Evolutionary conservation across 1,140 invertebrate genomes (phyloP).

Genomic region (Hestina assimilis): DNA sequence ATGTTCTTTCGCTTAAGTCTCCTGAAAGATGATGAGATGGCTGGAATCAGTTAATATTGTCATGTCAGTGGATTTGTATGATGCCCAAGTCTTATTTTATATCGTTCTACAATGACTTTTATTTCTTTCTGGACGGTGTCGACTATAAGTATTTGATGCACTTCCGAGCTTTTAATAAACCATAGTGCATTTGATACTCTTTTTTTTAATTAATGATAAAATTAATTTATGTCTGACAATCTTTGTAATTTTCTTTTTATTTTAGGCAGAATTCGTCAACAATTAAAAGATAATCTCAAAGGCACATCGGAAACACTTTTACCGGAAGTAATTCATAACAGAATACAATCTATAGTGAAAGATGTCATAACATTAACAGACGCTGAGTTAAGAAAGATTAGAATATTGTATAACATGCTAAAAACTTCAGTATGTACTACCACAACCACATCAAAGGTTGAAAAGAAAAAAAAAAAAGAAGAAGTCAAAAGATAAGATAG

Average conservation of each 20-base stretch:
- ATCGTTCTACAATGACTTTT: no score
- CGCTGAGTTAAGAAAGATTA: conserved; percentile 51
- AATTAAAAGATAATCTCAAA: conserved; percentile 44
- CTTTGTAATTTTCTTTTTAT: neutral
- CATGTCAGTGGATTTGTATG: no score
- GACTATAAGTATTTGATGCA: no score
- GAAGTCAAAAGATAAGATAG: conserved; percentile 2
- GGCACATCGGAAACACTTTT: conserved; percentile 39
- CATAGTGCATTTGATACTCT: no score
- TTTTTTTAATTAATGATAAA: no score
- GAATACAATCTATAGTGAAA: conserved; percentile 50
- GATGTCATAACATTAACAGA: conserved; percentile 37
- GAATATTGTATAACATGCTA: conserved; percentile 67
- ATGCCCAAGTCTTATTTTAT: no score
- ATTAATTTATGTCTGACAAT: neutral
- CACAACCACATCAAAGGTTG: conserved; percentile 15
- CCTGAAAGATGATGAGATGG: no score
- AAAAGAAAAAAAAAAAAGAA: conserved; percentile 25
- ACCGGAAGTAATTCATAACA: conserved; percentile 55
- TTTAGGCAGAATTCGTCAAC: conserved; percentile 55
- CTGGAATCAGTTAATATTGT: no score
- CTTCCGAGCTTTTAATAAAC: no score
- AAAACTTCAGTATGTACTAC: conserved; percentile 37
- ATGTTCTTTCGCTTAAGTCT: no score
- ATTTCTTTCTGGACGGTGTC: no score